Conservation (phyloP, 2,797 vertebrate species). For the Argentina silus region DNA sequence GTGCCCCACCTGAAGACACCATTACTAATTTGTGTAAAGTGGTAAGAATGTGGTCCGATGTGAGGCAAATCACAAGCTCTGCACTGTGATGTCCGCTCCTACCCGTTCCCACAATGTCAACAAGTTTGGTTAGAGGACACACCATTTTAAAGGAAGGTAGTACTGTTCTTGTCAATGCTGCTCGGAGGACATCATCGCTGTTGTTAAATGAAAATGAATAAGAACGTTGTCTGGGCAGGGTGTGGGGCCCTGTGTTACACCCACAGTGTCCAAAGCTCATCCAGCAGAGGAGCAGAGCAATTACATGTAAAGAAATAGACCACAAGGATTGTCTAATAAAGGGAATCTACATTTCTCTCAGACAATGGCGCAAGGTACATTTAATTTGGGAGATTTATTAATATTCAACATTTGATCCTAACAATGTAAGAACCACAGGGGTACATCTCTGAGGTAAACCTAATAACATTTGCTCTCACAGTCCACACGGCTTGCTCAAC, state of each 20-base stretch:
- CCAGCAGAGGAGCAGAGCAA: constrained; percentile 85
- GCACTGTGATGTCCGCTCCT: constrained; percentile 43
- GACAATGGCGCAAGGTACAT: constrained; percentile 86
- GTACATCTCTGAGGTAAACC: constrained; percentile 85
- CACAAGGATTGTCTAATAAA: constrained; percentile 83
- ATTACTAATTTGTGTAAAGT: constrained; percentile 76
- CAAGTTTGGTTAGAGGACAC: constrained; percentile 72
- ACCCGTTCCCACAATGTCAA: constrained; percentile 61
- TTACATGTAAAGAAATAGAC: constrained; percentile 81
- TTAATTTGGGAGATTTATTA: constrained; percentile 85
- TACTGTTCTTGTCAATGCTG: constrained; percentile 36
- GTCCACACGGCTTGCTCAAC: constrained; percentile 79
- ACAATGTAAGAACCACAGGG: constrained; percentile 81
- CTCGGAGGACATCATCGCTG: constrained; percentile 17
- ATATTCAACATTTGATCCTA: constrained; percentile 89
- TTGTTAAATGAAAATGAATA: background rate
- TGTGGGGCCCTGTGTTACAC: background rate
- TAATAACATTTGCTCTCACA: constrained; percentile 84
- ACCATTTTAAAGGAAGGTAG: constrained; percentile 32
- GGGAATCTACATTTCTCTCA: constrained; percentile 82
- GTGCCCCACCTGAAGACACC: constrained; percentile 62
- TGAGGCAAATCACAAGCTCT: constrained; percentile 50
- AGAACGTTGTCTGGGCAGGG: background rate
- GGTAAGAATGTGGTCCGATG: constrained; percentile 60
- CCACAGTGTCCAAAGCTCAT: constrained; percentile 73